These are phyloP conservation scores for Ornithorhynchus anatinus DNA, from an alignment of 2,113 vertebrate genomes.

Conservation along the genomic window DNA sequence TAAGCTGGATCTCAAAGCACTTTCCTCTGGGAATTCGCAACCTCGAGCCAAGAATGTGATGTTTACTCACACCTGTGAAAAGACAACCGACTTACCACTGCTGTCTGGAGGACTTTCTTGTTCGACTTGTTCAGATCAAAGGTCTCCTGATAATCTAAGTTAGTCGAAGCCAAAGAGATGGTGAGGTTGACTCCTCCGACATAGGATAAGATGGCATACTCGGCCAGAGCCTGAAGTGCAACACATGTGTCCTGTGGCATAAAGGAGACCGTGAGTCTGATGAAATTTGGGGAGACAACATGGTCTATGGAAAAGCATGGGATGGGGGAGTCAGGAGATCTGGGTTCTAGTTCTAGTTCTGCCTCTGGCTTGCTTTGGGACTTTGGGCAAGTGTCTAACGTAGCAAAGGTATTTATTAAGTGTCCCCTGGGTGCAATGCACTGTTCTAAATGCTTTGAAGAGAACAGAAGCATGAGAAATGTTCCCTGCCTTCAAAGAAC, in stretches of 20 bases:
- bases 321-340: fast-evolving
- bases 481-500: no score
- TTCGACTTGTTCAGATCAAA: slow-evolving; percentile 89
- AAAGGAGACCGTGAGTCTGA: neutral
- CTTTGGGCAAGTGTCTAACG: no score
- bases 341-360: no score
- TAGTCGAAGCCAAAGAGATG: slow-evolving; percentile 92
- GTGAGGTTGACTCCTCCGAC: slow-evolving; percentile 90
- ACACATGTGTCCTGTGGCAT: slow-evolving; percentile 88
- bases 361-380: no score
- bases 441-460: no score
- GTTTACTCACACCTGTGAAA: neutral
- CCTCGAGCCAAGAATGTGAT: neutral
- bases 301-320: neutral
- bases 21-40: neutral
- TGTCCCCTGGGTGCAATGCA: no score
- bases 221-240: slow-evolving; percentile 90
- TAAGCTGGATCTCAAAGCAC: neutral
- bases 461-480: no score
- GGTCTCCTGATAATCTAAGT: slow-evolving; percentile 92
- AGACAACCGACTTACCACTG: slow-evolving; percentile 69
- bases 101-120: slow-evolving; percentile 88
- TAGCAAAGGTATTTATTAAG: no score
- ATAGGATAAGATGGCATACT: slow-evolving; percentile 92
- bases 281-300: neutral